Percentiles rank a stretch among this genome's conserved stretches.
Conservation (phyloP, 2,888 invertebrate genomes). For the Amphipyra berbera region DNA sequence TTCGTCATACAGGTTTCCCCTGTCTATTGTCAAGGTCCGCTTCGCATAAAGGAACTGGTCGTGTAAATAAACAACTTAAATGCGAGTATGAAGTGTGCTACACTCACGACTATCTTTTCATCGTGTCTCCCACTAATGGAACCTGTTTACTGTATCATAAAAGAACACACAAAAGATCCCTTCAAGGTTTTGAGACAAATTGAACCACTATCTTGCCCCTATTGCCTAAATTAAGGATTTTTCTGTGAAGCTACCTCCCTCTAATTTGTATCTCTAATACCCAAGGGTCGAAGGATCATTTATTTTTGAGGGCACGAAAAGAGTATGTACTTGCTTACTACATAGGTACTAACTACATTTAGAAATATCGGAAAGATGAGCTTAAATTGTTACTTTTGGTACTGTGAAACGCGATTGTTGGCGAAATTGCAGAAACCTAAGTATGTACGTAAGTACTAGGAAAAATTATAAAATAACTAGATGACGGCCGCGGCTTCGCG, state of each 20-base stretch:
- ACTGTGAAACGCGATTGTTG: too few species aligned
- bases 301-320: too few species aligned
- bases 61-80: constrained; percentile 53
- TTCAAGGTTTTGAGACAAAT: constrained; percentile 57
- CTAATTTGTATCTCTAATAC: not conserved
- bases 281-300: too few species aligned
- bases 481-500: too few species aligned
- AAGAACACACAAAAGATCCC: constrained; percentile 58
- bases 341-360: too few species aligned
- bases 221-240: constrained; percentile 35
- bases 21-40: constrained; percentile 30
- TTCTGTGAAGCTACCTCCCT: constrained; percentile 6
- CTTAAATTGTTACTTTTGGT: too few species aligned
- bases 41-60: constrained; percentile 38
- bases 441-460: too few species aligned
- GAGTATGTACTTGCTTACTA: too few species aligned
- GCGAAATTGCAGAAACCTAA: too few species aligned
- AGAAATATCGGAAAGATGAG: too few species aligned
- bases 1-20: constrained; percentile 46
- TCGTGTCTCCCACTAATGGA: constrained; percentile 65
- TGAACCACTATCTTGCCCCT: constrained; percentile 54
- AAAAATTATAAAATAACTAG: too few species aligned
- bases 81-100: constrained; percentile 41
- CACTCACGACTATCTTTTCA: constrained; percentile 57
- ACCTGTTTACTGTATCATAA: constrained; percentile 59